These are phyloP conservation scores for Drosophila nigritarsus DNA, from an alignment of 2,888 invertebrate genomes.

Conservation along the genomic window DNA sequence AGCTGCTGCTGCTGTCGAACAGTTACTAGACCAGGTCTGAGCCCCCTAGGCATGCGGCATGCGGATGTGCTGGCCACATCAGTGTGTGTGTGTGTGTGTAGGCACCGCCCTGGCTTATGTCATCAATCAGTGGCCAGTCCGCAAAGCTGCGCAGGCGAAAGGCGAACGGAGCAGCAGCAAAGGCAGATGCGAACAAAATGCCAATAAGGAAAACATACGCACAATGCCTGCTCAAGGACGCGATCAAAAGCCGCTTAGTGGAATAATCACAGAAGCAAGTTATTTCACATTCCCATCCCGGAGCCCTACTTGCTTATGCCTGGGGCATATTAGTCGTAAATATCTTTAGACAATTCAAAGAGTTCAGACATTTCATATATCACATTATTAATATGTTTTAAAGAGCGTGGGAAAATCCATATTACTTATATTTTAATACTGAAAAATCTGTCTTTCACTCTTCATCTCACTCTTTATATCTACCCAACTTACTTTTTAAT, in stretches of 20 bases:
- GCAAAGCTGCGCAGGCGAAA: conserved; percentile 15
- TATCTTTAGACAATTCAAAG: neutral
- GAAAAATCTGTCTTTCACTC: neutral
- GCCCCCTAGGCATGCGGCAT: conserved; percentile 39
- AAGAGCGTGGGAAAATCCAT: no score
- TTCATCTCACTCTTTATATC: neutral
- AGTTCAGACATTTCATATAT: neutral
- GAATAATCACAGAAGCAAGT: conserved; percentile 47
- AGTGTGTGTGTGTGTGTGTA: conserved; percentile 7
- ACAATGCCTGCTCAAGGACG: conserved; percentile 64
- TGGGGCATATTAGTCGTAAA: neutral
- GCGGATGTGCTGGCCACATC: conserved; percentile 42
- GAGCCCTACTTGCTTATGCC: neutral
- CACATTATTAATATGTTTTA: neutral
- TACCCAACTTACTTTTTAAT: neutral
- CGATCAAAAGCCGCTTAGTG: conserved; percentile 72
- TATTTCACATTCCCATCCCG: conserved; percentile 15
- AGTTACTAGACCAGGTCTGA: conserved; percentile 31
- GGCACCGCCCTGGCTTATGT: conserved; percentile 47
- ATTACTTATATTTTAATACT: neutral
- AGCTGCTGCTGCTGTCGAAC: conserved; percentile 14
- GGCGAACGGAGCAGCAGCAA: neutral
- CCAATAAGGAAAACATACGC: conserved; percentile 27
- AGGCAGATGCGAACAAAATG: neutral
- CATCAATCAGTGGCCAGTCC: conserved; percentile 64